phyloP scores from a whole-genome alignment of 2,888 invertebrate species.

The Xanthia togata region DNA sequence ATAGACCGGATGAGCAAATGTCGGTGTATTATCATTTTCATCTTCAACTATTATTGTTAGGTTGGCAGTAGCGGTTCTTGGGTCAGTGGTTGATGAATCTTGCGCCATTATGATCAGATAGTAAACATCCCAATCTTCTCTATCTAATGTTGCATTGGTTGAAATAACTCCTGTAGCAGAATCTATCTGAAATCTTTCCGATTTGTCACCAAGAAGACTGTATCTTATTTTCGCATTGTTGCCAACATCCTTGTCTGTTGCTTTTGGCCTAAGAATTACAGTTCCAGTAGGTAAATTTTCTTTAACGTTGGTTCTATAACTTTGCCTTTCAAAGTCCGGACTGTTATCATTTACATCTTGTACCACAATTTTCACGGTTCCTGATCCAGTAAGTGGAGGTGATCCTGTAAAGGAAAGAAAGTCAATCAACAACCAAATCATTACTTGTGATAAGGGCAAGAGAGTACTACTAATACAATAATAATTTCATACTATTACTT shows the following conservation, averaged over 20 bases:
- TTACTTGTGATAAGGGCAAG: background rate
- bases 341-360: conserved; percentile 98
- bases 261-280: conserved; percentile 94
- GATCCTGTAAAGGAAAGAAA: conserved; percentile 92
- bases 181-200: conserved; percentile 95
- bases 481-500: background rate
- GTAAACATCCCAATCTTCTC: conserved; percentile 94
- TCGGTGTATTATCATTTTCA: conserved; percentile 96
- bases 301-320: conserved; percentile 94
- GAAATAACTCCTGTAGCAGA: conserved; percentile 94
- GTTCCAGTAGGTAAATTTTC: conserved; percentile 96
- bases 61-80: conserved; percentile 95
- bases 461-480: background rate
- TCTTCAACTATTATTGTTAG: conserved; percentile 95
- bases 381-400: conserved; percentile 97
- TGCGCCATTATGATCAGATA: conserved; percentile 96
- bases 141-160: conserved; percentile 93
- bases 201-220: conserved; percentile 95
- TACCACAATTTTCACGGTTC: conserved; percentile 96
- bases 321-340: conserved; percentile 96
- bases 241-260: conserved; percentile 95
- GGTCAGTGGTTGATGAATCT: conserved; percentile 96
- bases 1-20: conserved; percentile 93
- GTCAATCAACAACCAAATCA: background rate
- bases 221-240: conserved; percentile 97